These are phyloP conservation scores for Hybognathus amarus DNA, from an alignment of 2,797 vertebrate species.

Conservation along the genomic window DNA sequence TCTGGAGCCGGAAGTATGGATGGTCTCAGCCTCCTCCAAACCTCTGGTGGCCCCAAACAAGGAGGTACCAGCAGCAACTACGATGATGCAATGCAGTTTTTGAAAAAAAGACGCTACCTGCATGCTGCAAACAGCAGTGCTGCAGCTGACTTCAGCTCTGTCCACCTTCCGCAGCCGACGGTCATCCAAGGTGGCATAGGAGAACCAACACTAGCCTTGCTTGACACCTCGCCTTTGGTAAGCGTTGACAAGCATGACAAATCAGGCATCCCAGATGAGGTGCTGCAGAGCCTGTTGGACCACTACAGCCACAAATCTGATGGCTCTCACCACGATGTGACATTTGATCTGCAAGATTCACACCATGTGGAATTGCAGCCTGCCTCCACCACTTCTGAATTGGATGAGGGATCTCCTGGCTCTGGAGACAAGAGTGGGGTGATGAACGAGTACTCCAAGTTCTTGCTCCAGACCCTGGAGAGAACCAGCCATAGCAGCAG, in stretches of 20 bases:
- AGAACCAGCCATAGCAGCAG: conserved; percentile 94
- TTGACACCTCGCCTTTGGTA: conserved; percentile 89
- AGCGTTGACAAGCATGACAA: conserved; percentile 95
- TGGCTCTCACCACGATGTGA: conserved; percentile 87
- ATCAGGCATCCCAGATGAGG: conserved; percentile 98
- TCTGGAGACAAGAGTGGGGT: conserved; percentile 89
- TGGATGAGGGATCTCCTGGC: conserved; percentile 86
- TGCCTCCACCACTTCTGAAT: conserved; percentile 86
- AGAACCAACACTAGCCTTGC: conserved; percentile 87
- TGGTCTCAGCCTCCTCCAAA: conserved; percentile 88
- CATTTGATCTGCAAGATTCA: conserved; percentile 91
- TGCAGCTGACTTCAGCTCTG: conserved; percentile 86
- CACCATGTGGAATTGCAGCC: conserved; percentile 93
- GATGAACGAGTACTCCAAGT: conserved; percentile 99
- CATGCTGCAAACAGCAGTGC: conserved; percentile 88
- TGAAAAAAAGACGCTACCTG: conserved; percentile 97
- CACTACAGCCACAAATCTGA: conserved; percentile 96
- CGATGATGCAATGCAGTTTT: conserved; percentile 99
- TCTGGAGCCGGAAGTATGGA: conserved; percentile 82
- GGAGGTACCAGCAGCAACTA: conserved; percentile 93
- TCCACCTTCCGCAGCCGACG: conserved; percentile 90
- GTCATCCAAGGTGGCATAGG: conserved; percentile 96
- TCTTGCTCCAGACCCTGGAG: conserved; percentile 97
- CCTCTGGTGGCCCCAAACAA: conserved; percentile 82
- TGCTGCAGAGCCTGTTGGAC: conserved; percentile 96